phyloP scores from a whole-genome alignment of 2,113 vertebrate species.

The Turdus rufiventris region DNA sequence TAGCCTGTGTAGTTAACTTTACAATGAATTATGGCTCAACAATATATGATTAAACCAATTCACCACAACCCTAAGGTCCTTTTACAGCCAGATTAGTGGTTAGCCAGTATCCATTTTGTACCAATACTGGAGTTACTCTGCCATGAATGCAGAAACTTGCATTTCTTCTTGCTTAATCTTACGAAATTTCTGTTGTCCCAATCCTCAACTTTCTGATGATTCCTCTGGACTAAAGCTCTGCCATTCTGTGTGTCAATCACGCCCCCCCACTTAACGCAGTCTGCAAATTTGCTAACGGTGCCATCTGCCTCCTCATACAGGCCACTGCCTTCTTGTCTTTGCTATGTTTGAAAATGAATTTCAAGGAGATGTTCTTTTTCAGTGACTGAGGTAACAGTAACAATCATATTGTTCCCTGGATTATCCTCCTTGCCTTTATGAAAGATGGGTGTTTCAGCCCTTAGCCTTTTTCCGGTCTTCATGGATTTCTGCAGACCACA shows the following conservation, averaged over 20 bases:
- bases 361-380: constrained; percentile 56
- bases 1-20: not conserved
- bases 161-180: not conserved
- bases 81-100: not conserved
- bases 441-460: not conserved
- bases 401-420: not conserved
- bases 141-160: not conserved
- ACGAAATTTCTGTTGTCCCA: not conserved
- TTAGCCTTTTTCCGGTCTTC: not conserved
- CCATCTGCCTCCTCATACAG: constrained; percentile 57
- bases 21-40: not conserved
- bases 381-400: constrained; percentile 22
- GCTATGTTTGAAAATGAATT: constrained; percentile 20
- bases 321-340: constrained; percentile 42
- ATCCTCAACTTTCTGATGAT: not conserved
- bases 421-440: not conserved
- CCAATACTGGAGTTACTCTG: not conserved
- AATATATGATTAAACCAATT: not conserved
- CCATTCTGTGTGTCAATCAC: constrained; percentile 51
- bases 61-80: not conserved
- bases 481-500: not conserved
- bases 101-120: not conserved
- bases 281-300: constrained; percentile 58
- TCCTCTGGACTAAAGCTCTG: constrained; percentile 51
- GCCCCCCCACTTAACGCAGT: constrained; percentile 44